Conservation (phyloP, 2,888 invertebrate genomes). For the Noctua janthina region DNA sequence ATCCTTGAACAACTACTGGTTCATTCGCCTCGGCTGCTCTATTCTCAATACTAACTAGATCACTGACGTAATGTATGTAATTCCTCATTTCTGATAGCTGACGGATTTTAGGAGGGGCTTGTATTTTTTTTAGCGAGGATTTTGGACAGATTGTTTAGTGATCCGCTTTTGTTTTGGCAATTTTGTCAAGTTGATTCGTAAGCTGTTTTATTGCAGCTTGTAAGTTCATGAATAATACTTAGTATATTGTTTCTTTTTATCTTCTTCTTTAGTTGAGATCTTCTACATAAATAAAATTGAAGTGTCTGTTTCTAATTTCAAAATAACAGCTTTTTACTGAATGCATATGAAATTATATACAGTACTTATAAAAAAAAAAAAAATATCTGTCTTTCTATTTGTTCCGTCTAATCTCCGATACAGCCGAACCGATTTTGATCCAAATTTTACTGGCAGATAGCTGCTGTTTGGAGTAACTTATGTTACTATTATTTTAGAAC, state of each 20-base stretch:
- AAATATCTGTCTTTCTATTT: too few species aligned
- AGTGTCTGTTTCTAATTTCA: too few species aligned
- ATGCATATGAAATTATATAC: too few species aligned
- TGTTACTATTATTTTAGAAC: too few species aligned
- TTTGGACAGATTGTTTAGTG: neutral
- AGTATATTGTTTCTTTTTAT: neutral
- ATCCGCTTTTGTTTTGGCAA: constrained; percentile 3
- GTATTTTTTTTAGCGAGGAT: neutral
- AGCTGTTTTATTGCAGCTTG: neutral
- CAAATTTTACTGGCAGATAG: too few species aligned
- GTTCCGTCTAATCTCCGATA: too few species aligned
- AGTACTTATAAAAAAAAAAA: too few species aligned
- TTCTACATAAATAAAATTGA: too few species aligned
- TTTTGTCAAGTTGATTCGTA: neutral
- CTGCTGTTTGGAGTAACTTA: too few species aligned
- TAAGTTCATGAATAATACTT: neutral
- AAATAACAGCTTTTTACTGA: too few species aligned
- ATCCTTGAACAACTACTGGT: constrained; percentile 55
- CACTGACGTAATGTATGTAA: constrained; percentile 50
- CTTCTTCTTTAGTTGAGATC: too few species aligned
- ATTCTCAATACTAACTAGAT: constrained; percentile 51
- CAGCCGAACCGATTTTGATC: too few species aligned
- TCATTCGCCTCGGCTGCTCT: constrained; percentile 50
- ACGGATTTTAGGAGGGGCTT: neutral
- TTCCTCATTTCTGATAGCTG: constrained; percentile 34